phyloP scores from a whole-genome alignment of 2,113 vertebrate species.

The Platichthys flesus region DNA sequence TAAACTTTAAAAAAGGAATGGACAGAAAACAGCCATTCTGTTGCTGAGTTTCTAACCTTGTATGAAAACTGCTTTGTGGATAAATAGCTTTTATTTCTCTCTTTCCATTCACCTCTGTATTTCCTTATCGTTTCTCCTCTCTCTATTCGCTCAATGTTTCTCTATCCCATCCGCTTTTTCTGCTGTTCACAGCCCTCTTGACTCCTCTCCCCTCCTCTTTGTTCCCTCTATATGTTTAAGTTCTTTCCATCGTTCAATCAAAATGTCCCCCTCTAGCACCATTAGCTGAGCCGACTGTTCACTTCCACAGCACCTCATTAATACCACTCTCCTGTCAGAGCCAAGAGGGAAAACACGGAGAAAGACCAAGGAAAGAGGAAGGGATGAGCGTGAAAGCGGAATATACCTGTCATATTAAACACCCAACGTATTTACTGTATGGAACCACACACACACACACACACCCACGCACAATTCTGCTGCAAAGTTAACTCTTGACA shows the following conservation, averaged over 20 bases:
- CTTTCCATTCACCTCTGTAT: conserved; percentile 17
- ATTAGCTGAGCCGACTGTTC: conserved; percentile 58
- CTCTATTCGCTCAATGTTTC: conserved; percentile 3
- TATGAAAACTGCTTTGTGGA: conserved; percentile 49
- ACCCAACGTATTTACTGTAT: conserved; percentile 7
- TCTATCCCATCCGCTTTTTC: conserved; percentile 34
- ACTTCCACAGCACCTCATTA: conserved; percentile 62
- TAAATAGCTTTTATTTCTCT: conserved; percentile 45
- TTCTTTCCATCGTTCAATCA: conserved; percentile 57
- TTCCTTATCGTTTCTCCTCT: neutral
- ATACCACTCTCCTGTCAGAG: conserved; percentile 60
- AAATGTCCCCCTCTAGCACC: conserved; percentile 51
- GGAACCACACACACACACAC: conserved; percentile 21
- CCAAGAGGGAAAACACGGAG: conserved; percentile 45
- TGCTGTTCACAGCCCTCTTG: conserved; percentile 12
- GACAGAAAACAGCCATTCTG: no score
- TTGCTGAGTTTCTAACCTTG: conserved; percentile 23
- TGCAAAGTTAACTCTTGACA: neutral
- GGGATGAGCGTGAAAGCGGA: conserved; percentile 19
- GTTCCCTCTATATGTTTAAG: conserved; percentile 55
- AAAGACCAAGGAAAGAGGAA: conserved; percentile 27
- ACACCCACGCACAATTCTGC: conserved; percentile 1
- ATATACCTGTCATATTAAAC: conserved; percentile 42
- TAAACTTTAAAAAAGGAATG: no score
- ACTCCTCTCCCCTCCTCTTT: conserved; percentile 31